Percentiles rank a stretch among this genome's conserved stretches.
phyloP scores from a whole-genome alignment of 2,113 vertebrate genomes.

The Excalfactoria chinensis region DNA sequence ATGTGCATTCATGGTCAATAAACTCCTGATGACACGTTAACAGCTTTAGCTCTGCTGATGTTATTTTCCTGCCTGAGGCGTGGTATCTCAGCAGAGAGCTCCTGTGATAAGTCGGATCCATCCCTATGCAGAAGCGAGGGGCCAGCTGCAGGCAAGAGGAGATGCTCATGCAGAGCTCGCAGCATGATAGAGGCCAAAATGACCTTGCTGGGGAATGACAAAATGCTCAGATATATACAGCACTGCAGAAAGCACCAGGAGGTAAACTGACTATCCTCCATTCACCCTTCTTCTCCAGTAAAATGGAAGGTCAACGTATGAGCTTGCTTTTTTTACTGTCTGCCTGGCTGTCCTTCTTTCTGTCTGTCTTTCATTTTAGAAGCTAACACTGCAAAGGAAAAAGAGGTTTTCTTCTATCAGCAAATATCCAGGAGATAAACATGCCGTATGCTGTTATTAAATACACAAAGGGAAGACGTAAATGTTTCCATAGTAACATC shows the following conservation, averaged over 20 bases:
- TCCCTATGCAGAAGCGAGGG: fast-evolving
- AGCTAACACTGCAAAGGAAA: neutral
- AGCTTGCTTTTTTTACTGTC: neutral
- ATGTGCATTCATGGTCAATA: neutral
- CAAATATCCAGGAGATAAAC: neutral
- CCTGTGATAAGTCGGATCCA: neutral
- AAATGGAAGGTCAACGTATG: neutral
- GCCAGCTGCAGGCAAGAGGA: neutral
- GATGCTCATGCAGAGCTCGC: neutral
- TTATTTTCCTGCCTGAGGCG: neutral
- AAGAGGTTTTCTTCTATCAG: neutral
- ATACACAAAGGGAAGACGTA: neutral
- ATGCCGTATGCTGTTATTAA: neutral
- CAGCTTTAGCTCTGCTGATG: neutral
- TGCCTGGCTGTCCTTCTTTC: neutral
- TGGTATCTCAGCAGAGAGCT: neutral
- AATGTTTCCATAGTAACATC: conserved; percentile 52
- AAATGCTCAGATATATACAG: neutral
- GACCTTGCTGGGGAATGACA: neutral
- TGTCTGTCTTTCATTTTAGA: neutral
- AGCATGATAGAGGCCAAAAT: neutral
- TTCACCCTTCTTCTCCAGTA: neutral
- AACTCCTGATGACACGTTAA: neutral
- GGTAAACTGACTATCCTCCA: neutral
- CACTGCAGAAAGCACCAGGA: conserved; percentile 25